These are phyloP conservation scores for Lordiphosa clarofinis DNA, from an alignment of 1,140 invertebrate genomes.

Conservation along the genomic window DNA sequence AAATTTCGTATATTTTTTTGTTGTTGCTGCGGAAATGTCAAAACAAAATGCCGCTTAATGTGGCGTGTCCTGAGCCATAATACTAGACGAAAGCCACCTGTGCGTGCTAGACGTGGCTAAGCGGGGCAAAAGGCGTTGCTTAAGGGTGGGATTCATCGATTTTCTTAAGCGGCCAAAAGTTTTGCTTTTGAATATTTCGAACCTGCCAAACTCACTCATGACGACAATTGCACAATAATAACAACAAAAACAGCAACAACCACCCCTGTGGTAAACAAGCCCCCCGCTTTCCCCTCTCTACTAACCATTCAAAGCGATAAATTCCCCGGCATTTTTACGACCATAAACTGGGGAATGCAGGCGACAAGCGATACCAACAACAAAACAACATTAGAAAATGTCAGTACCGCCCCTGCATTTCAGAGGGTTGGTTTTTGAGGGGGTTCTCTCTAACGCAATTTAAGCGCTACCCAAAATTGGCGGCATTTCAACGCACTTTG, in stretches of 20 bases:
- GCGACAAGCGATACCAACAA: constrained; percentile 33
- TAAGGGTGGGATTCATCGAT: constrained; percentile 45
- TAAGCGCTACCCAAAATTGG: constrained; percentile 58
- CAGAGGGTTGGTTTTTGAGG: constrained; percentile 18
- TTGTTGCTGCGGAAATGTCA: constrained; percentile 45
- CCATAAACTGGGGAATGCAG: constrained; percentile 45
- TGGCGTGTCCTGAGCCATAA: constrained; percentile 47
- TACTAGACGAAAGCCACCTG: constrained; percentile 29
- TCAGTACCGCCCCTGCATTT: not conserved
- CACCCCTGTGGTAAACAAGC: constrained; percentile 34
- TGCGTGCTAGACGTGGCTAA: constrained; percentile 3
- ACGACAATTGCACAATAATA: constrained; percentile 57
- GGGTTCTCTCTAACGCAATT: constrained; percentile 52
- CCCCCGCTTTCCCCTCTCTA: too few species aligned
- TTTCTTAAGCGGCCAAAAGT: constrained; percentile 64
- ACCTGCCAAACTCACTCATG: constrained; percentile 56
- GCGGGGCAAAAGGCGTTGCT: not conserved
- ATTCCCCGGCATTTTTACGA: constrained; percentile 70
- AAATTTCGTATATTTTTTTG: constrained; percentile 20
- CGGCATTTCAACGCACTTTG: constrained; percentile 66
- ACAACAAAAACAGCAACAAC: constrained; percentile 14
- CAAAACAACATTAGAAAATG: constrained; percentile 21
- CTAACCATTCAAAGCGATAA: constrained; percentile 64
- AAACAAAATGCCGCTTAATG: constrained; percentile 75
- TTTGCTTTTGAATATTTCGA: constrained; percentile 38